Base-by-base conservation (phyloP, 2,888 invertebrate species). In the Acrobasis suavella region DNA sequence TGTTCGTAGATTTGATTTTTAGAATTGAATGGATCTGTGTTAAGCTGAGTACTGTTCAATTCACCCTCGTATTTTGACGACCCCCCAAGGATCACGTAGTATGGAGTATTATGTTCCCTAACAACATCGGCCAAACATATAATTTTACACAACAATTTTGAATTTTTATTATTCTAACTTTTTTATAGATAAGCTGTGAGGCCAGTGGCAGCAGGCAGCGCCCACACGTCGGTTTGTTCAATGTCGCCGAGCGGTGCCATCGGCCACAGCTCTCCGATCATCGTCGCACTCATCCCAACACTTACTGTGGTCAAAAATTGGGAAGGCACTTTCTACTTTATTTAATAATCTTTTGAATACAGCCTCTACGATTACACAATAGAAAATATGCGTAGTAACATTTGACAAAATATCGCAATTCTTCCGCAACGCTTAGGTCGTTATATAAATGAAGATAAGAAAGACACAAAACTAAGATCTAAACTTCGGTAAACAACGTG, bases 241-340 rank as follows among this genome's bases (percentile, higher is more conserved):
- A 54, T 60, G 58, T 49, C 61, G 62, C 63, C 58, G 63, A 63
- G 71, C 69, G 62, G 55, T 56, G 69, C 70, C 70, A 70, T 73
- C 72, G 68, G 67, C 66, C 77, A 75, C 80, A 71, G 64, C 82
- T 76, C 72, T 74, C 80, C 81, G 80, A 78, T 79, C 83, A 77
- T 87, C 94, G 94, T 93, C 94, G 89, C 89, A 87, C 84, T 82
- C 79, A 84, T 84, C 88, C 94, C 94, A 91, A 93, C 94, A 93
- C 93, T 93, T 89, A 89, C 86, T 89, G 88, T 92, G 92, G 92
- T 92, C 91, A 91, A 92, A 91, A 91, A 91, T 93, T 94, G 95
- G 95, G 95, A 96, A 96, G 95, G 96, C 96, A 96, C 95, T 96
- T 95, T 94, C 95, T 95, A 95, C 95, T 93, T 94, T 93, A 93